Base-by-base conservation (phyloP, 2,888 invertebrate genomes). In the Yponomeuta malinellus region DNA sequence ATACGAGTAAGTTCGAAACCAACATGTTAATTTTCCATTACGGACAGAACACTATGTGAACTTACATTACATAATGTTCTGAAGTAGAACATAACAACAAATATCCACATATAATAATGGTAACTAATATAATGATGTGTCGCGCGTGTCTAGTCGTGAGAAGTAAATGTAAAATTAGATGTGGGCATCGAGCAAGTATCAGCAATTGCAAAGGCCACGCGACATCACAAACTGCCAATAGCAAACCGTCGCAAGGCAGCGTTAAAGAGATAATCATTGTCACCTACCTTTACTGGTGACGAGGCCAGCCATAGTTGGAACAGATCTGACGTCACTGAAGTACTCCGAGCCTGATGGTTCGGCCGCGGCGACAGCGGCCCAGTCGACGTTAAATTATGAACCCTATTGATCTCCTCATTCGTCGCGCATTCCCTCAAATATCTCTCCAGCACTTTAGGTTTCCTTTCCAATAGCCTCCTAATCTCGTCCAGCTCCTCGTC, bases 281-380 rank as follows among this genome's bases (percentile, higher is more conserved):
- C 65, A 83, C 93, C 86, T 74, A 95, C 94, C 93, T 95, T 95
- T 81, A 95, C 93, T 8, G 96, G 96, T 70, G 96, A 96, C 48
- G 96, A 95, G 59, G 96, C 94, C 81, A 97, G 89, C 97, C 97
- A 97, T 75, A 95, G 93, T 80, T 97, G 97, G 87, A 97, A 97
- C 74, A 97, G 93, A 83, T 97, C 97, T 74, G 96, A 96, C 67
- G 96, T 96, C 75, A 96, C 95, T 68, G 96, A 96, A 68, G 96
- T 95, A 73, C 96, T 93, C 75, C 94, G 92, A 10, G 93, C 93
- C 76, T 92, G 93, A 73, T 90, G 88, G 70, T 84, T 85, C 29
- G 93, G 93, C 78, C 88, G 83, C 64, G 89, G 91, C 10, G 91
- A 92, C 71, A 91, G 73, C 2, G 90, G 86, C 29, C 93, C 93